These are phyloP conservation scores for Pangasius djambal DNA, from an alignment of 2,797 vertebrate genomes.

Conservation along the genomic window DNA sequence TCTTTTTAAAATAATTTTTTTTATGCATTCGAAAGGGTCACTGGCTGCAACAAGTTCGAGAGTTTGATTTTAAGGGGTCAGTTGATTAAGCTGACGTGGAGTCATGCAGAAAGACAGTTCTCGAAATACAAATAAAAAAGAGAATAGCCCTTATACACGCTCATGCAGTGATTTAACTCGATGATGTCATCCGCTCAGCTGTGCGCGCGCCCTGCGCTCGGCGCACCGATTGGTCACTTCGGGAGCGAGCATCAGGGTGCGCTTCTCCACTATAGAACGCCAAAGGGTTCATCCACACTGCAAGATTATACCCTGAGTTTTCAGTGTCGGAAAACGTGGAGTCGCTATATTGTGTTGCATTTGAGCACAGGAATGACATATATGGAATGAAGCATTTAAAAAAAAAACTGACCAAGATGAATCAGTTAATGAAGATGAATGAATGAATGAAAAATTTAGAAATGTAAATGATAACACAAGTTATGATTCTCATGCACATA, in stretches of 20 bases:
- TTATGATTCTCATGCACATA: neutral
- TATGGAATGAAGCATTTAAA: neutral
- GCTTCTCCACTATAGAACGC: neutral
- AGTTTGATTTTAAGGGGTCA: neutral
- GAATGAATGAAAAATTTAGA: neutral
- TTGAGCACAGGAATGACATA: neutral
- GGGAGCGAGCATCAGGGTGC: constrained; percentile 59
- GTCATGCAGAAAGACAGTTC: neutral
- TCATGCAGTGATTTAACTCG: constrained; percentile 20
- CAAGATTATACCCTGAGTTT: neutral
- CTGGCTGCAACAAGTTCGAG: neutral
- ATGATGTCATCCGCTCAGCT: constrained; percentile 26
- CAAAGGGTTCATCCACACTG: neutral
- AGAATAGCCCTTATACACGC: neutral
- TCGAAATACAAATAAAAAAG: no score
- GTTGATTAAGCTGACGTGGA: no score
- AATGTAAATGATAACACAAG: neutral
- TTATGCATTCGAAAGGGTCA: neutral
- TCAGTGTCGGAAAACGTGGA: neutral
- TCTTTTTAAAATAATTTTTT: neutral
- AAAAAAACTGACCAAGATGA: neutral
- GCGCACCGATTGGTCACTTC: constrained; percentile 66
- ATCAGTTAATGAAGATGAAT: neutral
- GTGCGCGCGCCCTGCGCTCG: constrained; percentile 61
- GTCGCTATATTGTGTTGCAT: no score